phyloP scores from a whole-genome alignment of 2,888 invertebrate species.

The Salpingus planirostris region DNA sequence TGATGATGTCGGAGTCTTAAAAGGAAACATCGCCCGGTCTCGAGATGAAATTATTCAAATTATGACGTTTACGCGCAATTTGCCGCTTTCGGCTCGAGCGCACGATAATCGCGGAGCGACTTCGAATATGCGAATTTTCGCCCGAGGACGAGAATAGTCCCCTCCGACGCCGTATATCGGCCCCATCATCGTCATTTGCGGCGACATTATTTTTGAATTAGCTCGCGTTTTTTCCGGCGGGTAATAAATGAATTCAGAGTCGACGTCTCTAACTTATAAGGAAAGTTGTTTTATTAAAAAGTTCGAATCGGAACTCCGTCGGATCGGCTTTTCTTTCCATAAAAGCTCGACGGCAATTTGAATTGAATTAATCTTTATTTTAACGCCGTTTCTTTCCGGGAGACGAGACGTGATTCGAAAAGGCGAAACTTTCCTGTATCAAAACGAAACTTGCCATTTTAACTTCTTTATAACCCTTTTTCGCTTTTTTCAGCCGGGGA shows the following conservation, averaged over 20 bases:
- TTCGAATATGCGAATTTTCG: too few relatives aligned
- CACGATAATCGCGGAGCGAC: too few relatives aligned
- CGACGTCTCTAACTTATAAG: constrained; percentile 5
- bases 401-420: constrained; percentile 9
- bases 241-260: constrained; percentile 8
- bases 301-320: constrained; percentile 12
- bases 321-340: constrained; percentile 10
- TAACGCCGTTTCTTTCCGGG: constrained; percentile 18
- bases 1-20: too few relatives aligned
- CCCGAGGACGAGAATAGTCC: too few relatives aligned
- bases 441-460: constrained; percentile 7
- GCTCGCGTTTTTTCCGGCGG: not conserved
- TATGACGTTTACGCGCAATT: too few relatives aligned
- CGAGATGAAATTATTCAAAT: too few relatives aligned
- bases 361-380: constrained; percentile 26
- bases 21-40: too few relatives aligned
- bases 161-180: too few relatives aligned
- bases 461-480: constrained; percentile 4
- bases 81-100: too few relatives aligned
- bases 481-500: too few relatives aligned
- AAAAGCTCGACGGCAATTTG: constrained; percentile 19
- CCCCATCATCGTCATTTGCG: too few relatives aligned
- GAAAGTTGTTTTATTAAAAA: constrained; percentile 14
- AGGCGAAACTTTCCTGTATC: constrained; percentile 5
- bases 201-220: not conserved